These are phyloP conservation scores for Microtus ochrogaster DNA, from an alignment of 2,113 vertebrate genomes.

Conservation along the genomic window DNA sequence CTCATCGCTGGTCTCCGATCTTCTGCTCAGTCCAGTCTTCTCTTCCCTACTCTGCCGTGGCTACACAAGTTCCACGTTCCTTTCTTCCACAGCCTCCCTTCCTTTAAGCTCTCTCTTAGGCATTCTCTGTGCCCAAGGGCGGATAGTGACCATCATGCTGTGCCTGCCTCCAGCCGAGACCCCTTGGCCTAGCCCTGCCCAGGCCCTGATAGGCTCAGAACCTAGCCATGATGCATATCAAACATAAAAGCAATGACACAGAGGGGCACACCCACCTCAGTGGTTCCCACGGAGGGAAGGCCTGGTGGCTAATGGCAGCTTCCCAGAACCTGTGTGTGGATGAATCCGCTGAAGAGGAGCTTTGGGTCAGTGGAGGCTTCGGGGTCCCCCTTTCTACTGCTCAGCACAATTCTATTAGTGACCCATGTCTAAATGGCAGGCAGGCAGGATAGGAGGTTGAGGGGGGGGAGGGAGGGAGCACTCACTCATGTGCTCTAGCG, in stretches of 20 bases:
- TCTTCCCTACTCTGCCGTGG: background rate
- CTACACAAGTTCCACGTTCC: background rate
- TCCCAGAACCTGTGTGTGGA: background rate
- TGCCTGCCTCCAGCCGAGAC: background rate
- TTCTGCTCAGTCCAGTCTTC: background rate
- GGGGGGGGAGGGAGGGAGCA: background rate
- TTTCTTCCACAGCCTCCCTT: background rate
- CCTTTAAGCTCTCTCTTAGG: background rate
- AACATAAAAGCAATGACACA: background rate
- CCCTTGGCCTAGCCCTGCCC: background rate
- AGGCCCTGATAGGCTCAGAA: background rate
- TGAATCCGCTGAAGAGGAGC: background rate
- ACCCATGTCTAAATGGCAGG: background rate
- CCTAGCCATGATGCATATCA: background rate
- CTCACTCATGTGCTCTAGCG: background rate
- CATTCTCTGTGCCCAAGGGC: background rate
- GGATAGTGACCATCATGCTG: background rate
- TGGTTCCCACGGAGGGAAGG: background rate
- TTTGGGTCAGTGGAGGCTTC: background rate
- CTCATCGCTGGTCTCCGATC: background rate
- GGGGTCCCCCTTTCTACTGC: background rate
- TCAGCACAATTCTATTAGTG: background rate
- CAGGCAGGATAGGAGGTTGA: background rate
- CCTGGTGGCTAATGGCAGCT: background rate
- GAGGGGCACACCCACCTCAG: background rate